These are phyloP conservation scores for Smithornis capensis DNA, from an alignment of 2,113 vertebrate species.

Conservation along the genomic window DNA sequence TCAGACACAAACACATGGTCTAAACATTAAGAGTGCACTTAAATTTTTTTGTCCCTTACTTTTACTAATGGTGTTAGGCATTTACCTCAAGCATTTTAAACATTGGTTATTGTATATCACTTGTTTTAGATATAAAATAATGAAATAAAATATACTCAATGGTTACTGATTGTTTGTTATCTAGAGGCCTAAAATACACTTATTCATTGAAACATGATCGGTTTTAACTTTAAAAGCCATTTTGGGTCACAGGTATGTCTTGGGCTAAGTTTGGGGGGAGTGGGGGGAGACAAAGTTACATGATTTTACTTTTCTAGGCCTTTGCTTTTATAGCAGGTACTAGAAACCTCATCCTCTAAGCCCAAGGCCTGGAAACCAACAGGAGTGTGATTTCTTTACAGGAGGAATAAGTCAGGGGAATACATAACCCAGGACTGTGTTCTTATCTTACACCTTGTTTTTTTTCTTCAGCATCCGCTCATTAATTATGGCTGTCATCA, in stretches of 20 bases:
- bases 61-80: conserved; percentile 49
- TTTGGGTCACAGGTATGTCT: neutral
- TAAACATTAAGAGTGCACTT: conserved; percentile 29
- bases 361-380: neutral
- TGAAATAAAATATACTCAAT: too few species aligned
- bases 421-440: neutral
- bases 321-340: neutral
- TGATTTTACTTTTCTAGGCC: neutral
- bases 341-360: neutral
- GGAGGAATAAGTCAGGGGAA: neutral
- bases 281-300: neutral
- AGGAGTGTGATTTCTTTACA: neutral
- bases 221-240: neutral
- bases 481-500: conserved; percentile 1
- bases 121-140: neutral
- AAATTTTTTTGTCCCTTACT: conserved; percentile 15
- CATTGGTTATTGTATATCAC: conserved; percentile 24
- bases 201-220: neutral
- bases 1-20: neutral
- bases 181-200: neutral
- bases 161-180: neutral
- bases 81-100: conserved; percentile 58
- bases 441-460: neutral
- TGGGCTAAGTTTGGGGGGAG: neutral
- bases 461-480: neutral